Evolutionary conservation across 2,113 vertebrate species (phyloP).

Genomic region (Struthio camelus): DNA sequence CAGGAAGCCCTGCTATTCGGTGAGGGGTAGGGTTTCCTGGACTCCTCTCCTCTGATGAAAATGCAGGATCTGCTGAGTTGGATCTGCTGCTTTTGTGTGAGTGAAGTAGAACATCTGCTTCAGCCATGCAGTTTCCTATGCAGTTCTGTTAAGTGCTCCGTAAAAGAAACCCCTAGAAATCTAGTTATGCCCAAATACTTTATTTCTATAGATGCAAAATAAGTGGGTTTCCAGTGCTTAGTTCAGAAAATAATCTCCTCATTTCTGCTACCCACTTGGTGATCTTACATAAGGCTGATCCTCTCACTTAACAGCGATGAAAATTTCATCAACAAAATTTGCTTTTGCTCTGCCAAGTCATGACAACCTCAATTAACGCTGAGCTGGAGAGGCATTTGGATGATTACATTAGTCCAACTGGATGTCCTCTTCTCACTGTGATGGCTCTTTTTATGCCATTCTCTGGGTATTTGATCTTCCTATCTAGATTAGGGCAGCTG

Average conservation of each 20-base stretch:
- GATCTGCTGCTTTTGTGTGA: conserved; percentile 21
- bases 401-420: conserved; percentile 53
- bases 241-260: background rate
- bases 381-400: conserved; percentile 11
- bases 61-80: accelerated
- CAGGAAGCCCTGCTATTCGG: background rate
- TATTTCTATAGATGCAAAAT: background rate
- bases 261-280: background rate
- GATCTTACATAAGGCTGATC: conserved; percentile 20
- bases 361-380: conserved; percentile 49
- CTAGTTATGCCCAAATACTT: background rate
- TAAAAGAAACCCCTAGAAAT: conserved; percentile 7
- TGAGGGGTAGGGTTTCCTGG: background rate
- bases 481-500: background rate
- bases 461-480: conserved; percentile 42
- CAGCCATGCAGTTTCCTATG: background rate
- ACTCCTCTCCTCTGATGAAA: background rate
- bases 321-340: conserved; percentile 62
- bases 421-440: conserved; percentile 42
- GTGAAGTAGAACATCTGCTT: background rate
- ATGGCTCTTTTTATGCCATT: conserved; percentile 37
- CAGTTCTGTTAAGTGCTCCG: background rate
- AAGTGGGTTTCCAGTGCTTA: background rate
- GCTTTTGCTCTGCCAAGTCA: conserved; percentile 59
- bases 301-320: conserved; percentile 42